Evolutionary conservation across 1,140 invertebrate species (phyloP).

Genomic region (Octopus bimaculoides): DNA sequence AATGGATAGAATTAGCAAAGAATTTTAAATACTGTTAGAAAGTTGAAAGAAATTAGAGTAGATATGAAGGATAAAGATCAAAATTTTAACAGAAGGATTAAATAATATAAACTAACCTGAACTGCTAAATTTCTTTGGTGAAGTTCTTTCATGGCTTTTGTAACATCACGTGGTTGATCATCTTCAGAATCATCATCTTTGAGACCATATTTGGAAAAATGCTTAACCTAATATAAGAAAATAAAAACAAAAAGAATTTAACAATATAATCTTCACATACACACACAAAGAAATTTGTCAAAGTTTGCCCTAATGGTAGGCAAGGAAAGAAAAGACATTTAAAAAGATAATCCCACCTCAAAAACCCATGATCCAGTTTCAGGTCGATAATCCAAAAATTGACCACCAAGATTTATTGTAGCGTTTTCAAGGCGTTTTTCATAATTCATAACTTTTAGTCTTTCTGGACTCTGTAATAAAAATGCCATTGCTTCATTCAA

Average conservation of each 20-base stretch:
- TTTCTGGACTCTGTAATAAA: constrained; percentile 64
- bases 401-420: constrained; percentile 81
- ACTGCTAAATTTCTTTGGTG: constrained; percentile 30
- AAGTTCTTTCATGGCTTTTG: constrained; percentile 48
- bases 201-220: constrained; percentile 95
- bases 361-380: constrained; percentile 94
- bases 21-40: no score
- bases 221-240: constrained; percentile 71
- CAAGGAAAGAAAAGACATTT: not conserved
- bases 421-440: constrained; percentile 79
- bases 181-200: constrained; percentile 82
- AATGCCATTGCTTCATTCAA: no score
- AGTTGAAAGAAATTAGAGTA: no score
- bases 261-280: not conserved
- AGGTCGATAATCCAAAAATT: constrained; percentile 91
- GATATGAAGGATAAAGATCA: no score
- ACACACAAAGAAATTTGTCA: not conserved
- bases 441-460: constrained; percentile 80
- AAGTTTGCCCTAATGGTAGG: not conserved
- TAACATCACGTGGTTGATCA: constrained; percentile 51
- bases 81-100: no score
- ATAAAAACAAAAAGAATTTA: not conserved
- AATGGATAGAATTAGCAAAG: no score
- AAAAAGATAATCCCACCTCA: constrained; percentile 61
- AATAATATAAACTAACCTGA: constrained; percentile 31